Percentiles rank a stretch among this genome's conserved stretches.
Evolutionary conservation across 2,113 vertebrate species (phyloP).

Genomic region (Crypturellus undulatus): DNA sequence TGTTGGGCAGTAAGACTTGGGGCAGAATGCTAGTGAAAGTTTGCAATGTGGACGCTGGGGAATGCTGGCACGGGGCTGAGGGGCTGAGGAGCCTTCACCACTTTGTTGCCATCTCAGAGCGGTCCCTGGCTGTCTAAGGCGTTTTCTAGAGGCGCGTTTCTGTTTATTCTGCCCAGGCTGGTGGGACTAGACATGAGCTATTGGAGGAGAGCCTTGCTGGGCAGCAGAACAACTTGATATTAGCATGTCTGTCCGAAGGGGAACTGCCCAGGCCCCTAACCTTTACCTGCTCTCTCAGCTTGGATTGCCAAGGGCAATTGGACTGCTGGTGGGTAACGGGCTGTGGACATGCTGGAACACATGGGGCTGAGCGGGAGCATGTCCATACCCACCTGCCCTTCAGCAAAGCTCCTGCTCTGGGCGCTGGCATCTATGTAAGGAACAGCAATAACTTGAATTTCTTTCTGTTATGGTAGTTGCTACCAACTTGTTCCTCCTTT

Average conservation of each 20-base stretch:
- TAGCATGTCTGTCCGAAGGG: no score
- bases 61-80: background rate
- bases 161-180: background rate
- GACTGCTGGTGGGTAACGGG: background rate
- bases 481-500: background rate
- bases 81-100: background rate
- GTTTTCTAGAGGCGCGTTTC: background rate
- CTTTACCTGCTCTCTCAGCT: no score
- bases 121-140: background rate
- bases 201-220: background rate
- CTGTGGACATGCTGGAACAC: background rate
- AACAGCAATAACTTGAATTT: background rate
- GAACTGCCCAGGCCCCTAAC: no score
- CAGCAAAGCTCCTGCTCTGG: background rate
- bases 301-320: no score
- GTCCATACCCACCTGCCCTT: rapidly evolving
- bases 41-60: background rate
- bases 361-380: no score
- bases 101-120: background rate
- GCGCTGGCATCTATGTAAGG: background rate
- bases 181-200: background rate
- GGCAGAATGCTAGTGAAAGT: background rate
- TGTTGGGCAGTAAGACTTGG: background rate
- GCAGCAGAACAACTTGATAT: background rate
- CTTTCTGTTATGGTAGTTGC: background rate